Evolutionary conservation across 2,113 vertebrate species (phyloP).

Genomic region (Xiphophorus couchianus): DNA sequence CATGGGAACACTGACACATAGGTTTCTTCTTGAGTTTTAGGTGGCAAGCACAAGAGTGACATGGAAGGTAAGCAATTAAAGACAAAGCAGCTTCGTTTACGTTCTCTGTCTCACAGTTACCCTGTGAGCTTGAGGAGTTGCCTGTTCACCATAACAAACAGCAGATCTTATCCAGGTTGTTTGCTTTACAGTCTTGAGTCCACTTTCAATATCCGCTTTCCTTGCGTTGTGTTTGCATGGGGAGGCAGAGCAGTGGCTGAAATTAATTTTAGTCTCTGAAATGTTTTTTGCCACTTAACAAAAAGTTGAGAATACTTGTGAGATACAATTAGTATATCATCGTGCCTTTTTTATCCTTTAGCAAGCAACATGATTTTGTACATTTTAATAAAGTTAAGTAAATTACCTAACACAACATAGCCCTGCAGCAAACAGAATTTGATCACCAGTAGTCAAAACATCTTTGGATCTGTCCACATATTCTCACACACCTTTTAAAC

Average conservation of each 20-base stretch:
- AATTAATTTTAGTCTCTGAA: background rate
- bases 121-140: conserved; percentile 24
- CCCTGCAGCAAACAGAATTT: background rate
- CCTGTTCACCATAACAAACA: conserved; percentile 1
- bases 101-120: conserved; percentile 15
- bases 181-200: conserved; percentile 18
- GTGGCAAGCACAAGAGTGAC: conserved; percentile 47
- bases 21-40: conserved; percentile 55
- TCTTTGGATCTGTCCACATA: background rate
- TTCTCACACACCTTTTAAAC: background rate
- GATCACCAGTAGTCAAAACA: background rate
- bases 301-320: background rate
- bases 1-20: conserved; percentile 38
- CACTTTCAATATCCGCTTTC: conserved; percentile 26
- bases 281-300: background rate
- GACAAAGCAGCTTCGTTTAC: conserved; percentile 48
- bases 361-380: background rate
- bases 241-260: background rate
- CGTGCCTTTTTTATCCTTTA: background rate
- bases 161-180: conserved; percentile 23
- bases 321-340: background rate
- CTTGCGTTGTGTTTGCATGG: conserved; percentile 9
- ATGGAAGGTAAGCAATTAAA: conserved; percentile 26
- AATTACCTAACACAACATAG: background rate
- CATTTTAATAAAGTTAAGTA: background rate